Percentiles rank a stretch among this genome's conserved stretches.
These are phyloP conservation scores for Timema cristinae DNA, from an alignment of 2,888 invertebrate species.

Conservation along the genomic window DNA sequence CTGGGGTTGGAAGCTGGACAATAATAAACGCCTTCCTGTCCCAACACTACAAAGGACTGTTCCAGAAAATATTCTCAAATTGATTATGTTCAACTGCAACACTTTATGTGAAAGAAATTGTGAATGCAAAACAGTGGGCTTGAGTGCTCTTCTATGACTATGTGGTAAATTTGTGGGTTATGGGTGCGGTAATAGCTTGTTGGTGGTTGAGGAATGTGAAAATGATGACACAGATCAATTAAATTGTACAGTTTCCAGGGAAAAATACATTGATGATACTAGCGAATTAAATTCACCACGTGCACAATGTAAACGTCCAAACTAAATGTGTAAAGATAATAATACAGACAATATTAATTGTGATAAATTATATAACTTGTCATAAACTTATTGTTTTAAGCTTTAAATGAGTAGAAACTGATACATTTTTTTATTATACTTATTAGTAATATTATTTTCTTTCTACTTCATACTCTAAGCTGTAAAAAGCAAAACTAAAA, in stretches of 20 bases:
- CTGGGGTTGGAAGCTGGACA: neutral
- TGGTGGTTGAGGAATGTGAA: neutral
- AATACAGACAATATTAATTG: too few species aligned
- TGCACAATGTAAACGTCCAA: too few species aligned
- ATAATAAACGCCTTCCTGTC: conserved; percentile 1
- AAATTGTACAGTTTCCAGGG: too few species aligned
- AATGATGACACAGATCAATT: too few species aligned
- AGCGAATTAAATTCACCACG: neutral
- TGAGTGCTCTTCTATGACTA: conserved; percentile 3
- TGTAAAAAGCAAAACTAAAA: too few species aligned
- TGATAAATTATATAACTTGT: too few species aligned
- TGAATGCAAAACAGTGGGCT: conserved; percentile 9
- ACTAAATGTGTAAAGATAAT: too few species aligned
- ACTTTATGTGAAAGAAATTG: conserved; percentile 6
- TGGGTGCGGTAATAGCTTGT: neutral
- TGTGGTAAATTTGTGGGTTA: neutral
- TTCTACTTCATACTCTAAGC: too few species aligned
- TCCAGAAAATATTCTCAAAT: conserved; percentile 3
- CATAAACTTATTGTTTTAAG: too few species aligned
- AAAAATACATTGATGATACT: neutral
- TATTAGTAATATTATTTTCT: too few species aligned
- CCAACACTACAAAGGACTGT: neutral
- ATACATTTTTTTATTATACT: too few species aligned
- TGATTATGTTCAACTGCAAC: conserved; percentile 6
- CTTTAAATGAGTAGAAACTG: too few species aligned